Evolutionary conservation across 2,113 vertebrate species (phyloP), one percentile per base, ranked within the genome.

Genomic region (Ciconia stormi): DNA sequence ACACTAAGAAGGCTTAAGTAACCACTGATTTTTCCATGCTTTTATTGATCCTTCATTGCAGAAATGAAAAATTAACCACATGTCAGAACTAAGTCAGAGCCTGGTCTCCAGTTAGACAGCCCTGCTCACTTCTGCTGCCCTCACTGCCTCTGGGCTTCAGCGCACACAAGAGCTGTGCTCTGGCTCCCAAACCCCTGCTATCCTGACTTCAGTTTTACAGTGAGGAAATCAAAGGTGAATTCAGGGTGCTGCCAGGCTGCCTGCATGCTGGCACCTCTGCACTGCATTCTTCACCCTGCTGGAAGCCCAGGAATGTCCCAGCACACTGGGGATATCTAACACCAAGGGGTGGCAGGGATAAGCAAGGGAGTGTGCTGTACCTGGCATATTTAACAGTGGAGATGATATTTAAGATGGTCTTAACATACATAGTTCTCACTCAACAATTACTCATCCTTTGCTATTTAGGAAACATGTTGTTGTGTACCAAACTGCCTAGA

Each of bases 391-490:
- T 59, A 86, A 71, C 79, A 88, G 52, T 30, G 61, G 56, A 91
- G 81, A 63, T 67, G 59, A 62, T 93, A 95, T 66, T 70, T 80
- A 42, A 83, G 74, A 73, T 47, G 53, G 58, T 83, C 29, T 93
- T 70, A 86, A 62, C 38, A 16, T 32, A 40, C 72, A 59, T 70
- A 91, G 78, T 79, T 96, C 58, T 96, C 89, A 91, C 93, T 95
- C 91, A 82, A 16, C 84, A 82, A 85, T 70, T 62, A 69, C 62
- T 96, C 78, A 70, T 85, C 67, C 78, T 62, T 71, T 80, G 49
- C 58, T 93, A 52, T 93, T 95, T 82, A 73, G 65, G 74, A 85
- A 74, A 61, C 1, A 3, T 0, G 7, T 9, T 4, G 5, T 6
- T 90, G 61, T 29, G 21, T 80, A 76, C 84, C 73, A 70, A 70